Percentiles rank a stretch among this genome's conserved stretches.
Evolutionary conservation across 2,797 vertebrate species (phyloP).

Genomic region (Coendou prehensilis): DNA sequence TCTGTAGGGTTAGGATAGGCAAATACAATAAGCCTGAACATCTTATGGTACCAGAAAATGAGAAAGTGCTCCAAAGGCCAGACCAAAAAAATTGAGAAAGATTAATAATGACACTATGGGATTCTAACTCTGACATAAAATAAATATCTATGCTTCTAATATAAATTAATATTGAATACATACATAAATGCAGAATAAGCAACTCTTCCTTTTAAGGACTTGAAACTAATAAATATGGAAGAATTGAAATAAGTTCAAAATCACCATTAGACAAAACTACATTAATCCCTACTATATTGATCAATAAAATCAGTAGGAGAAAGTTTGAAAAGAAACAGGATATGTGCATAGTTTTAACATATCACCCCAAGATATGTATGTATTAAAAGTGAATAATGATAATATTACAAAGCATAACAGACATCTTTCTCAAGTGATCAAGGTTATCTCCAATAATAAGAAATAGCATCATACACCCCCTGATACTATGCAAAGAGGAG

Average conservation of each 20-base stretch:
- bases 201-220: neutral
- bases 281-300: neutral
- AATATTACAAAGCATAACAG: neutral
- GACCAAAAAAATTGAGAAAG: neutral
- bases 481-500: rapidly evolving
- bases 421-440: neutral
- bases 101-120: neutral
- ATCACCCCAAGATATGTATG: neutral
- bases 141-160: neutral
- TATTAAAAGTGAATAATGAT: neutral
- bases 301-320: neutral
- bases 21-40: neutral
- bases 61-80: neutral
- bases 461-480: neutral
- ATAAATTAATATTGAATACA: neutral
- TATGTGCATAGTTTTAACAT: neutral
- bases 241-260: neutral
- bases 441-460: neutral
- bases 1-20: neutral
- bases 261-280: neutral
- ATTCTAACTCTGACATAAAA: neutral
- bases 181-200: neutral
- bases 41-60: neutral
- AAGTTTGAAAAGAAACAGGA: neutral
- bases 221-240: neutral